These are phyloP conservation scores for Chaetops frenatus DNA, from an alignment of 2,113 vertebrate genomes.

Conservation along the genomic window DNA sequence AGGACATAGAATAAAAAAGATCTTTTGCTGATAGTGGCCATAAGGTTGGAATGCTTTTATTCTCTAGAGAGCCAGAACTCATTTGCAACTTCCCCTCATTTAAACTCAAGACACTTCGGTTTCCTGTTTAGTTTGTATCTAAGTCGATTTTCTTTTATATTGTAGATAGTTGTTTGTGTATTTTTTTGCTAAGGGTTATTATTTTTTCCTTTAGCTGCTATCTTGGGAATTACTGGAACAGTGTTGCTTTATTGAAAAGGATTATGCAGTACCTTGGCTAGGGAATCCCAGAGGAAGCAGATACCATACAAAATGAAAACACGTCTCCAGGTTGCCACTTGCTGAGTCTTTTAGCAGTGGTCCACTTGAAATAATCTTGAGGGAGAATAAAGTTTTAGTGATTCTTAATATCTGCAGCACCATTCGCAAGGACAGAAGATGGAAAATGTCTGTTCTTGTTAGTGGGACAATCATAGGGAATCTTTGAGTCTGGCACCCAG, in stretches of 20 bases:
- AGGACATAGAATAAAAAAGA: neutral
- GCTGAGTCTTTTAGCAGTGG: neutral
- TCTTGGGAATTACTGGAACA: conserved; percentile 47
- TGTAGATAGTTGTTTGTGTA: conserved; percentile 52
- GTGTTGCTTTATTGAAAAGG: conserved; percentile 23
- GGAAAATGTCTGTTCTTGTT: neutral
- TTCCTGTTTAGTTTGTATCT: conserved; percentile 58
- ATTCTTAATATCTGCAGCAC: neutral
- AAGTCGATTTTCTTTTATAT: conserved; percentile 49
- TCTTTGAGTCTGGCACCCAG: neutral
- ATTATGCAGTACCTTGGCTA: conserved; percentile 29
- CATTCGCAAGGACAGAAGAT: neutral
- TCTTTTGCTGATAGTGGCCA: neutral
- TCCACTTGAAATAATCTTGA: neutral
- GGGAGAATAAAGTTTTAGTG: neutral
- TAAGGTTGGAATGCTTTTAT: neutral
- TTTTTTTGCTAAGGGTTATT: conserved; percentile 39
- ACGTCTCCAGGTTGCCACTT: neutral
- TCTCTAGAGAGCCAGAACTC: conserved; percentile 11
- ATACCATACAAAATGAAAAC: conserved; percentile 23
- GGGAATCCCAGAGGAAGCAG: conserved; percentile 4
- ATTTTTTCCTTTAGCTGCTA: conserved; percentile 38
- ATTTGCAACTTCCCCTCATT: conserved; percentile 36
- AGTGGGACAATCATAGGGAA: neutral
- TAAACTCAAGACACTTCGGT: conserved; percentile 48